Evolutionary conservation across 2,888 invertebrate species (phyloP).

Genomic region (Pseudococcus longispinus): DNA sequence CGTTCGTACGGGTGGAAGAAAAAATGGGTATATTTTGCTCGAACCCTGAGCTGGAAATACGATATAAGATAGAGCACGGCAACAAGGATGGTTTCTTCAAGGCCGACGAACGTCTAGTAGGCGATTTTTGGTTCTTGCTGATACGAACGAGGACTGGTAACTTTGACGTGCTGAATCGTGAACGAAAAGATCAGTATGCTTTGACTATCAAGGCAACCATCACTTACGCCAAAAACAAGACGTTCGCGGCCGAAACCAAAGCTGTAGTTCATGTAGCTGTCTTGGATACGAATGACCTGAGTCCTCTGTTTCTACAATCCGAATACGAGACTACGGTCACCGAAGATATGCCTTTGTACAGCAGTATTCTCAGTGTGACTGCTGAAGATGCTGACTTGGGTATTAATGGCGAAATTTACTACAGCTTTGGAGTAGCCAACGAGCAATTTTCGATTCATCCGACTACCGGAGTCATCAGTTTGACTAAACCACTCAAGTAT

Average conservation of each 20-base stretch:
- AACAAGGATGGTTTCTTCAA: constrained; percentile 91
- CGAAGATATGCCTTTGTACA: constrained; percentile 86
- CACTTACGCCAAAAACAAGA: constrained; percentile 61
- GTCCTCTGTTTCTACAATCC: constrained; percentile 89
- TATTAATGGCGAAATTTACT: constrained; percentile 95
- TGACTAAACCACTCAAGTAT: constrained; percentile 79
- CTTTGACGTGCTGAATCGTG: constrained; percentile 89
- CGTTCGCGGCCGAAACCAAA: constrained; percentile 71
- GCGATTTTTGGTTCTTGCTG: constrained; percentile 92
- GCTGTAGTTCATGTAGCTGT: constrained; percentile 75
- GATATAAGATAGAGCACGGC: constrained; percentile 86
- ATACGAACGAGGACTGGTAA: constrained; percentile 87
- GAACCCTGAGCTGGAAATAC: constrained; percentile 67
- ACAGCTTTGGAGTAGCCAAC: constrained; percentile 82
- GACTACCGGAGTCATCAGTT: constrained; percentile 84
- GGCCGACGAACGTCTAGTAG: constrained; percentile 85
- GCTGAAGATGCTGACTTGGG: constrained; percentile 97
- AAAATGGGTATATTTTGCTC: constrained; percentile 79
- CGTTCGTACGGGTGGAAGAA: constrained; percentile 76
- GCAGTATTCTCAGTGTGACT: constrained; percentile 77
- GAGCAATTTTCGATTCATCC: constrained; percentile 93
- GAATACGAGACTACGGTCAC: constrained; percentile 86
- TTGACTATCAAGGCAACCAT: constrained; percentile 79
- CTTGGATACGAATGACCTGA: constrained; percentile 87
- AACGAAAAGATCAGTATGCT: constrained; percentile 83